Percentiles rank a stretch among this genome's conserved stretches.
phyloP scores from a whole-genome alignment of 1,140 invertebrate genomes.

The Tetramorium simillimum region DNA sequence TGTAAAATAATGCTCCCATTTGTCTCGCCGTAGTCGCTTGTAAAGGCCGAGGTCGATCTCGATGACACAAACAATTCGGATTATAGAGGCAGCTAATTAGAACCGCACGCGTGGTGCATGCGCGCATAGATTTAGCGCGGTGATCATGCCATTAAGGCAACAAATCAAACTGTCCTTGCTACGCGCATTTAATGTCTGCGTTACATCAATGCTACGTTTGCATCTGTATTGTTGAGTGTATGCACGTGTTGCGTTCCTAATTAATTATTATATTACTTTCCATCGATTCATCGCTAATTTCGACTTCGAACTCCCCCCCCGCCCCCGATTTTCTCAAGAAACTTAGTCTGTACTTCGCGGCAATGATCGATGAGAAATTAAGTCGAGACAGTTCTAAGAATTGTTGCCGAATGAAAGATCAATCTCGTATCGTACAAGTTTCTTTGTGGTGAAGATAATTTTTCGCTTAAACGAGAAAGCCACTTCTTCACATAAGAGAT shows the following conservation, averaged over 20 bases:
- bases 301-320: neutral
- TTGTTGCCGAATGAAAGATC: neutral
- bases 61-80: conserved; percentile 48
- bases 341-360: neutral
- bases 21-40: neutral
- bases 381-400: neutral
- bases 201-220: conserved; percentile 10
- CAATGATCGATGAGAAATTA: neutral
- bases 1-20: neutral
- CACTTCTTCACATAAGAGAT: neutral
- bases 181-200: neutral
- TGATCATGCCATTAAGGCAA: conserved; percentile 29
- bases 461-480: neutral
- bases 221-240: neutral
- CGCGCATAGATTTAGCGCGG: conserved; percentile 22
- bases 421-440: neutral
- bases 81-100: conserved; percentile 28
- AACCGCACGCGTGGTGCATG: neutral
- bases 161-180: conserved; percentile 47
- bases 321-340: neutral
- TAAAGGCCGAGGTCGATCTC: conserved; percentile 1
- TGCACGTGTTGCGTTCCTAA: neutral
- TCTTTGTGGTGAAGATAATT: neutral
- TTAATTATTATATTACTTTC: neutral
- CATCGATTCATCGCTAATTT: neutral